Conservation (phyloP, 2,888 invertebrate species). For the Phengaris alcon region DNA sequence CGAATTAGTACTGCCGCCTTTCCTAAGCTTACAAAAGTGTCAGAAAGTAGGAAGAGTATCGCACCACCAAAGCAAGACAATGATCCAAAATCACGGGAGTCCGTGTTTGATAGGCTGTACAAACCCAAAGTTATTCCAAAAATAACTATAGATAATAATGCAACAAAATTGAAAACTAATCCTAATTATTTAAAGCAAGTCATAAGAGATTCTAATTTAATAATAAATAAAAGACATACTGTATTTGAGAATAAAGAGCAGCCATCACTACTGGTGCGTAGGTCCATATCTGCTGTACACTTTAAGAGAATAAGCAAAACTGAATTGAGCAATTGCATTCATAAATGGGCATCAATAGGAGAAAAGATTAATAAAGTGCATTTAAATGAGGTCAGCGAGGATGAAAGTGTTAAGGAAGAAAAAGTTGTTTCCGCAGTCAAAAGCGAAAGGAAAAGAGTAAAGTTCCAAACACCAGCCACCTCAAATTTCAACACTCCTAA, state of each 20-base stretch:
- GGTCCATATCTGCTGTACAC: slow-evolving; percentile 74
- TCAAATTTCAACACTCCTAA: slow-evolving; percentile 59
- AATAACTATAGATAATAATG: slow-evolving; percentile 41
- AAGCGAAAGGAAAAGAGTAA: slow-evolving; percentile 67
- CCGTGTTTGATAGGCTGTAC: slow-evolving; percentile 66
- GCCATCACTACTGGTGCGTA: slow-evolving; percentile 46
- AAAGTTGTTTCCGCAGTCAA: slow-evolving; percentile 61
- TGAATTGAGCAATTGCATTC: slow-evolving; percentile 60
- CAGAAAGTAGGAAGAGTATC: slow-evolving; percentile 45
- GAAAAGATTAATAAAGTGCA: slow-evolving; percentile 59
- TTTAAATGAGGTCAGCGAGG: slow-evolving; percentile 56
- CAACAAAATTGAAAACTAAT: slow-evolving; percentile 52
- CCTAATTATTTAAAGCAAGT: slow-evolving; percentile 55
- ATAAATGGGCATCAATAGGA: slow-evolving; percentile 67
- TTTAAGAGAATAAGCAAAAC: slow-evolving; percentile 61
- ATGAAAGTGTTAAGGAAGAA: slow-evolving; percentile 50
- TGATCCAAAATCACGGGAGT: slow-evolving; percentile 43
- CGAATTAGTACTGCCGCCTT: slow-evolving; percentile 31
- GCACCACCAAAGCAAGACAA: slow-evolving; percentile 36
- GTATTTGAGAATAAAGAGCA: slow-evolving; percentile 46
- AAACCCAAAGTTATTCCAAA: slow-evolving; percentile 55
- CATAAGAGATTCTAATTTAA: slow-evolving; percentile 48
- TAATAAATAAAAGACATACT: slow-evolving; percentile 54
- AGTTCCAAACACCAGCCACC: slow-evolving; percentile 60
- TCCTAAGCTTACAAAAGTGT: slow-evolving; percentile 36